Base-by-base conservation (phyloP, 1,140 invertebrate species). In the Macrobrachium rosenbergii region DNA sequence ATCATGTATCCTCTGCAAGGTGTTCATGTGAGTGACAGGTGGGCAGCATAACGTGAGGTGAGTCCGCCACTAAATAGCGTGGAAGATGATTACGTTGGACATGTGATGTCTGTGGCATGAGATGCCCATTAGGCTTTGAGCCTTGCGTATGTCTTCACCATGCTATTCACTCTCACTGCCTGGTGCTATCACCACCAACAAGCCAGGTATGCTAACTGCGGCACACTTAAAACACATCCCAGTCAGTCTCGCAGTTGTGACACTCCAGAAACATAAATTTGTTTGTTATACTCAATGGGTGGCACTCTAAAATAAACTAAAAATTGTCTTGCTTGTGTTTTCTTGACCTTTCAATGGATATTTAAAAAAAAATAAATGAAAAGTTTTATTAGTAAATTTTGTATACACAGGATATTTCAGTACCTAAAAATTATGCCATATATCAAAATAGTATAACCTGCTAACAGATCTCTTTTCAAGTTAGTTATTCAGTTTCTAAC, bases 221-320 rank as follows among this genome's bases (percentile, higher is more conserved):
- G 72, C 58, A 63, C 82, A 77, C 60, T 58, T 43, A 60, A 73
- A 64, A 76, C 83, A 84, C 73, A 84, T 69, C 73, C 64, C 85
- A 87, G 78, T 87, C 85, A 87, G 78, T 63, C 69, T 67, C 62
- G 85, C 78, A 87, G 85, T 69, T 87, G 78, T 87, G 77, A 87
- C 85, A 87, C 79, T 87, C 73, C 83, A 87, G 81, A 81, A 87
- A 75, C 67, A 67, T 87, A 79, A 87, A 81, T 67, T 87, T 87
- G 77, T 87, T 87, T 87, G 85, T 87, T 81, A 87, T 87, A 87
- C 85, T 87, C 85, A 87, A 82, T 87, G 79, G 85, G 85, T 79
- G 76, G 85, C 85, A 87, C 85, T 87, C 83, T 86, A 86, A 87
- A 83, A 82, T 73, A 60, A 87, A 87, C 81, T 76, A 82, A 52